These are phyloP conservation scores for Sphaeridia pumilis DNA, from an alignment of 2,888 invertebrate species.

Conservation along the genomic window DNA sequence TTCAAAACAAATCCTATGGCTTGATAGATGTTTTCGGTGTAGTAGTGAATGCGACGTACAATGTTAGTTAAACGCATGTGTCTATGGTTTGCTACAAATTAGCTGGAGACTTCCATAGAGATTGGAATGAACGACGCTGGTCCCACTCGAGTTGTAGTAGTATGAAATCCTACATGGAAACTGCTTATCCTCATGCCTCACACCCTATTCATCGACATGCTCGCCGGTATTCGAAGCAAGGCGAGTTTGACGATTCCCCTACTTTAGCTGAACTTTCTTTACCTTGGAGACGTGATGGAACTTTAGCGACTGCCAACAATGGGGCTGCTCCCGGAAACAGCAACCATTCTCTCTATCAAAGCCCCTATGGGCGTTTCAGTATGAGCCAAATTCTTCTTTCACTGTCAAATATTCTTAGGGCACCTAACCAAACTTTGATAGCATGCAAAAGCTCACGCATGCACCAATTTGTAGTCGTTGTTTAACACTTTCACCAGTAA, in stretches of 20 bases:
- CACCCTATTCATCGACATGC: conserved; percentile 28
- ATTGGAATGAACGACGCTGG: conserved; percentile 36
- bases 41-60: too few relatives aligned
- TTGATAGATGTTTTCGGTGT: too few relatives aligned
- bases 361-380: neutral
- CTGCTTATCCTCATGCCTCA: conserved; percentile 31
- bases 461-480: too few relatives aligned
- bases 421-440: too few relatives aligned
- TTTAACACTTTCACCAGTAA: too few relatives aligned
- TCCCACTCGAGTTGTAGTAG: conserved; percentile 33
- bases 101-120: conserved; percentile 31
- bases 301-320: neutral
- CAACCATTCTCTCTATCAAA: neutral
- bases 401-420: too few relatives aligned
- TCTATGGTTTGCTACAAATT: neutral
- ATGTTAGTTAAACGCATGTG: too few relatives aligned
- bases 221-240: conserved; percentile 24
- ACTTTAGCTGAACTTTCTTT: conserved; percentile 30
- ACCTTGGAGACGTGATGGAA: conserved; percentile 34
- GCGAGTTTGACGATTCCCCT: conserved; percentile 32
- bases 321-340: neutral
- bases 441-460: too few relatives aligned
- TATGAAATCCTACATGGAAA: conserved; percentile 34
- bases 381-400: too few relatives aligned
- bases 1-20: too few relatives aligned